Percentiles rank a stretch among this genome's conserved stretches.
Evolutionary conservation across 30 jellyfish, hydroid and myxozoan species (phyloP).

Genomic region (Aurelia aurita): DNA sequence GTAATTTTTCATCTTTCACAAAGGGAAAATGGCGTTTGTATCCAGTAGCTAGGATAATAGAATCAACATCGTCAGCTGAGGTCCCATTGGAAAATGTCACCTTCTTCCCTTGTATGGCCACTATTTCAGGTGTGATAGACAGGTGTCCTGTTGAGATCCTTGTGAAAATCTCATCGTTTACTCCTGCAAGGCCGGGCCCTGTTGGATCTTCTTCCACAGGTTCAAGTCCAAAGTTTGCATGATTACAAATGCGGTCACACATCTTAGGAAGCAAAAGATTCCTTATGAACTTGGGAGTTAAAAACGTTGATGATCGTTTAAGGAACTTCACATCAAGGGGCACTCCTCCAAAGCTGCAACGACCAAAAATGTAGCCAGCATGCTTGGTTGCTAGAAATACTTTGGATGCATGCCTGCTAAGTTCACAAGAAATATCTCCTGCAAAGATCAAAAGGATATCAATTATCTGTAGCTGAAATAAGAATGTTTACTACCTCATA

Average conservation of each 20-base stretch:
- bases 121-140: constrained; percentile 27
- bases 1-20: constrained; percentile 35
- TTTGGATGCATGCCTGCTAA: constrained; percentile 71
- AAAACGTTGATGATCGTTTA: neutral
- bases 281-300: constrained; percentile 21
- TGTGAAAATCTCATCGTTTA: constrained; percentile 72
- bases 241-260: constrained; percentile 37
- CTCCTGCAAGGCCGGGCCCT: neutral
- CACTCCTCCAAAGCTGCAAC: constrained; percentile 42
- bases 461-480: too few species aligned
- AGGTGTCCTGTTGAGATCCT: constrained; percentile 76
- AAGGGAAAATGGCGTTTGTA: constrained; percentile 68
- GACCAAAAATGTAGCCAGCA: constrained; percentile 49
- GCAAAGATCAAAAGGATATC: neutral
- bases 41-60: constrained; percentile 88
- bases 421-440: constrained; percentile 79
- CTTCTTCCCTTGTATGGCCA: constrained; percentile 11
- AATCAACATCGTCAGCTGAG: constrained; percentile 50
- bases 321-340: constrained; percentile 62
- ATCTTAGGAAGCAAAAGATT: neutral
- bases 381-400: constrained; percentile 60
- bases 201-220: neutral
- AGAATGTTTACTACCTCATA: too few species aligned
- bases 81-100: constrained; percentile 71
- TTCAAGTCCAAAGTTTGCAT: constrained; percentile 63